phyloP scores from a whole-genome alignment of 2,797 vertebrate genomes.

The Characodon lateralis region DNA sequence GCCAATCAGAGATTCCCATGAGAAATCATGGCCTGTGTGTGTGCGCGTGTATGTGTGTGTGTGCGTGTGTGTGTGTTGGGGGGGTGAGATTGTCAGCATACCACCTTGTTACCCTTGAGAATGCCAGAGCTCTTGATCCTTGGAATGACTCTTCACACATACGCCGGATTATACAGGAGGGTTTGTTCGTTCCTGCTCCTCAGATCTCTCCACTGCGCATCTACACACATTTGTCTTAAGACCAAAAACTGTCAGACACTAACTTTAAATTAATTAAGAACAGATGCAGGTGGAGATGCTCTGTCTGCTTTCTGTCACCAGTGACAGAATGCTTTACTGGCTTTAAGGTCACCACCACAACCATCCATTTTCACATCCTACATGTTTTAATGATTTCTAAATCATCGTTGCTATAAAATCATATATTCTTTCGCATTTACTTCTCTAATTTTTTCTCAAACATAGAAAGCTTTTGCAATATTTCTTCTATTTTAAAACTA shows the following conservation, averaged over 20 bases:
- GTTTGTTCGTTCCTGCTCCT: background rate
- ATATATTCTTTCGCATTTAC: background rate
- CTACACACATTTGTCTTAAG: background rate
- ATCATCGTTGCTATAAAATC: background rate
- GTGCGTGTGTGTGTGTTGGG: background rate
- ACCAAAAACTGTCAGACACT: background rate
- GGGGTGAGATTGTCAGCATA: constrained; percentile 45
- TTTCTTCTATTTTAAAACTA: too few species aligned
- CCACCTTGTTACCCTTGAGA: constrained; percentile 58
- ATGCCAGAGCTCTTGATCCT: constrained; percentile 50
- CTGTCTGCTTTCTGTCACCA: background rate
- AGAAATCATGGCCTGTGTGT: constrained; percentile 43
- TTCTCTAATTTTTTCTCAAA: too few species aligned
- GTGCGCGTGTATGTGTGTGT: constrained; percentile 20
- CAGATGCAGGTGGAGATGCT: constrained; percentile 8
- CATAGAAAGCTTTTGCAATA: too few species aligned
- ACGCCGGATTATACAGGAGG: background rate
- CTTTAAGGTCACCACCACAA: too few species aligned
- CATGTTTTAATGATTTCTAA: background rate
- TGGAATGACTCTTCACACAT: constrained; percentile 31
- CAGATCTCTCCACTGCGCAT: constrained; percentile 5
- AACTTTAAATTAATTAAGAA: constrained; percentile 21
- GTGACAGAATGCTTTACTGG: background rate
- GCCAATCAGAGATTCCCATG: constrained; percentile 67
- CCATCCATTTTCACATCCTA: background rate